A percentile compares a stretch with the other conserved stretches of the same genome.
Evolutionary conservation across 2,113 vertebrate genomes (phyloP).

Genomic region (Egretta garzetta): DNA sequence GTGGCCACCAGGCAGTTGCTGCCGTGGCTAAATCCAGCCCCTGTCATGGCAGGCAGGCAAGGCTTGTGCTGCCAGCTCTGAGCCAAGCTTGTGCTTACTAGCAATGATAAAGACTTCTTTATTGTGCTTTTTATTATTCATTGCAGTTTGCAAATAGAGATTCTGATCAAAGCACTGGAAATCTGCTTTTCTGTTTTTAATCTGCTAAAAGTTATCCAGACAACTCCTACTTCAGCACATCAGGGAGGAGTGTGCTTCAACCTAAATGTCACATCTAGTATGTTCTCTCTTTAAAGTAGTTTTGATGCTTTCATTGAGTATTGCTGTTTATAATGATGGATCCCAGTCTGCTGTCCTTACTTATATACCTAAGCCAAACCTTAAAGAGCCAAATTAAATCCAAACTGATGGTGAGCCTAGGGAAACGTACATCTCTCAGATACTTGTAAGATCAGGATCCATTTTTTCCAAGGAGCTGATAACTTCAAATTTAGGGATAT

Average conservation of each 20-base stretch:
- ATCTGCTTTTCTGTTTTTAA: background rate
- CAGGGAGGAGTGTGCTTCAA: background rate
- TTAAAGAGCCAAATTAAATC: background rate
- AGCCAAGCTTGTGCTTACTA: background rate
- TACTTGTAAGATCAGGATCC: background rate
- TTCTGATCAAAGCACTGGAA: background rate
- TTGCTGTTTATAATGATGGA: background rate
- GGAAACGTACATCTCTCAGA: background rate
- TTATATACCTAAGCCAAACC: background rate
- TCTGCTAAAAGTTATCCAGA: background rate
- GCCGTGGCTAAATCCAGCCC: background rate
- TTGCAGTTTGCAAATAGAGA: background rate
- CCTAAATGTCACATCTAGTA: background rate
- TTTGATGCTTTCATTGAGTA: background rate
- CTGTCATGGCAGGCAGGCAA: background rate
- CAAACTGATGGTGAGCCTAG: rapidly evolving
- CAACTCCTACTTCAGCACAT: background rate
- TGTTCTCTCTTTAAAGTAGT: background rate
- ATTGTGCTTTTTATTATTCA: background rate
- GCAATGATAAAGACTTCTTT: background rate
- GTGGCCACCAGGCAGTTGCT: background rate
- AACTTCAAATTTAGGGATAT: background rate
- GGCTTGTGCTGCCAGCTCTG: background rate
- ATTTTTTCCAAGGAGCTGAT: background rate
- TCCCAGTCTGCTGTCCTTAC: background rate